Evolutionary conservation across 35 echinoderm and acorn worm species (phyloP).

Genomic region (Amphiura filiformis): DNA sequence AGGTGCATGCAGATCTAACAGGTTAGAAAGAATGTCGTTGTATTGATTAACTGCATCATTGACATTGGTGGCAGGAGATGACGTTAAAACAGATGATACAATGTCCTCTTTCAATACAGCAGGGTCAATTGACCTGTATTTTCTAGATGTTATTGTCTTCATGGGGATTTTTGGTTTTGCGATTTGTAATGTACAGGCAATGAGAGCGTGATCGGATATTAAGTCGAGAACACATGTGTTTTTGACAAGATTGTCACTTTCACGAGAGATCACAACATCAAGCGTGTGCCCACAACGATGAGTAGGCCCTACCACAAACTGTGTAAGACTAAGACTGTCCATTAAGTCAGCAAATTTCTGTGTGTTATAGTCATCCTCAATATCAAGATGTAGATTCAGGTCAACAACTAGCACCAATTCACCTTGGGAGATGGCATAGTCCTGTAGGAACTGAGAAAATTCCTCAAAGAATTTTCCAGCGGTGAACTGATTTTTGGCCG

Average conservation of each 20-base stretch:
- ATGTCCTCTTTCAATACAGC: neutral
- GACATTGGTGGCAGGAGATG: slow-evolving; percentile 10
- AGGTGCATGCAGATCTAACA: slow-evolving; percentile 47
- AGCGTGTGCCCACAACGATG: slow-evolving; percentile 31
- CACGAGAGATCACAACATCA: slow-evolving; percentile 23
- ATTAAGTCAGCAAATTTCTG: slow-evolving; percentile 8
- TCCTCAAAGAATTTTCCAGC: slow-evolving; percentile 20
- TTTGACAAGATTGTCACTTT: slow-evolving; percentile 18
- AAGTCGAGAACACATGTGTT: slow-evolving; percentile 23
- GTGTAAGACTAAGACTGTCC: slow-evolving; percentile 11
- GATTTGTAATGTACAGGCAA: slow-evolving; percentile 17
- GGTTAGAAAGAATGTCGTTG: slow-evolving; percentile 2
- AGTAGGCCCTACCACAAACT: slow-evolving; percentile 32
- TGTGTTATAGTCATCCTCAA: slow-evolving; percentile 10
- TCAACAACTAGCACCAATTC: slow-evolving; percentile 38
- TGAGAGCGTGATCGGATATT: slow-evolving; percentile 31
- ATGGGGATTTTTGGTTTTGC: neutral
- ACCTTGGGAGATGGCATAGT: slow-evolving; percentile 6
- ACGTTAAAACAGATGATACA: neutral
- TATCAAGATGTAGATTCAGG: slow-evolving; percentile 25
- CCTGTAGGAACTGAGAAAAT: slow-evolving; percentile 35
- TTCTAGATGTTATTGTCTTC: slow-evolving; percentile 19
- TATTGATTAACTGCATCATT: slow-evolving; percentile 14
- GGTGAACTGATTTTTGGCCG: slow-evolving; percentile 28
- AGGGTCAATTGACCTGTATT: slow-evolving; percentile 4